Conservation (phyloP, 2,888 invertebrate species). For the Drosophila quinaria region DNA sequence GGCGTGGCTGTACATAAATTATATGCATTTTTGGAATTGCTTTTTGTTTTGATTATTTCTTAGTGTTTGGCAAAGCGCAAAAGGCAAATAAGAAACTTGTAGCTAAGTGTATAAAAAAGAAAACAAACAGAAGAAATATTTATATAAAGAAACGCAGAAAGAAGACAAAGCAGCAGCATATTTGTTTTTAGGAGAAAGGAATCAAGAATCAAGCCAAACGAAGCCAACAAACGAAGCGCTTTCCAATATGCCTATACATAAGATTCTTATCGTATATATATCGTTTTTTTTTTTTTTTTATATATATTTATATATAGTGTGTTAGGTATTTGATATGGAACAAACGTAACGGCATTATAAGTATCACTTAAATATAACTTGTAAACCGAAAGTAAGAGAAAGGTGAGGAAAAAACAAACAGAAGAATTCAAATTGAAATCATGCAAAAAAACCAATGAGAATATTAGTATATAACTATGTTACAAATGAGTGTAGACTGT, state of each 20-base stretch:
- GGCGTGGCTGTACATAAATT: slow-evolving; percentile 55
- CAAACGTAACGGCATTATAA: slow-evolving; percentile 36
- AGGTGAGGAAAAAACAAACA: slow-evolving; percentile 3
- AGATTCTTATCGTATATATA: slow-evolving; percentile 26
- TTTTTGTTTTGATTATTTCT: slow-evolving; percentile 28
- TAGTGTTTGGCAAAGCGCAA: slow-evolving; percentile 55
- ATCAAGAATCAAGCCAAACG: slow-evolving; percentile 45
- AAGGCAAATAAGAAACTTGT: slow-evolving; percentile 49
- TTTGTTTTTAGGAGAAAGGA: slow-evolving; percentile 16
- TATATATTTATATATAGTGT: slow-evolving; percentile 10
- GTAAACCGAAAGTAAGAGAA: slow-evolving; percentile 11
- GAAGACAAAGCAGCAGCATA: slow-evolving; percentile 50
- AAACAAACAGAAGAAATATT: slow-evolving; percentile 24
- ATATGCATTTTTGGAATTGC: slow-evolving; percentile 38
- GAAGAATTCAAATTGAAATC: slow-evolving; percentile 22
- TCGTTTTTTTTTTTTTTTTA: neutral
- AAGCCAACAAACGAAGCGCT: slow-evolving; percentile 51
- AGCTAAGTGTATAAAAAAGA: slow-evolving; percentile 36
- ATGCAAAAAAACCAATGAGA: slow-evolving; percentile 33
- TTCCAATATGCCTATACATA: slow-evolving; percentile 42
- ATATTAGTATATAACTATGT: slow-evolving; percentile 27
- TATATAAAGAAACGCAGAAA: slow-evolving; percentile 25
- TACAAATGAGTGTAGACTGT: slow-evolving; percentile 27
- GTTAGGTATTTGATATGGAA: slow-evolving; percentile 13
- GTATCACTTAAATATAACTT: slow-evolving; percentile 5